Base-by-base conservation (phyloP, 2,113 vertebrate genomes). In the Origma solitaria region DNA sequence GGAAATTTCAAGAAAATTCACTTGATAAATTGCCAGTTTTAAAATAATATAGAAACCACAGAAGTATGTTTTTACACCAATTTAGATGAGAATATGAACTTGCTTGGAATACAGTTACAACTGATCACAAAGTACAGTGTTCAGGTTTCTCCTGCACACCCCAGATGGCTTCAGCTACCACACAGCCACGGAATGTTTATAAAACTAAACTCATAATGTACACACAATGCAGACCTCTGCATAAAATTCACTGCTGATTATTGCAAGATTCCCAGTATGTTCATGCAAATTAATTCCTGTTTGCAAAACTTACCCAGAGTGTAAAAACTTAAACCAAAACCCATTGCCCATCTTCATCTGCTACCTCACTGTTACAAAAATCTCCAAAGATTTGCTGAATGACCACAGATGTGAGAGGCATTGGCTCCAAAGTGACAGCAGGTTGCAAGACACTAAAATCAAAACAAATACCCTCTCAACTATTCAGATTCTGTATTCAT, bases 1-100 rank as follows among this genome's bases (percentile, higher is more conserved):
- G 62, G 95, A 96, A 96, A 98, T 98, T 96, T 97, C 96, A 97
- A 96, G 94, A 96, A 98, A 91, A 95, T 82, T 86, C 78, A 95
- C 90, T 91, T 94, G 94, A 97, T 95, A 98, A 94, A 98, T 94
- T 96, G 94, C 62, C 77, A 91, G 90, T 92, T 97, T 93, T 81
- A 97, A 97, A 96, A 95, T 94, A 97, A 95, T 81, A 94, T 19
- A 77, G 38, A 89, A 96, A 86, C 86, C 80, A 88, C 87, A 97
- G 96, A 97, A 96, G 93, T 60, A 84, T 69, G 81, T 91, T 97
- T 96, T 97, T 16, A 79, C 95, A 95, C 79, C 80, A 96, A 97
- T 97, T 97, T 97, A 94, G 86, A 95, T 53, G 69, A 94, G 79
- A 96, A 94, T 94, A 97, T 69, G 95, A 97, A 95, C 93, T 92